Conservation (phyloP, 2,888 invertebrate species). For the Theretra japonica region DNA sequence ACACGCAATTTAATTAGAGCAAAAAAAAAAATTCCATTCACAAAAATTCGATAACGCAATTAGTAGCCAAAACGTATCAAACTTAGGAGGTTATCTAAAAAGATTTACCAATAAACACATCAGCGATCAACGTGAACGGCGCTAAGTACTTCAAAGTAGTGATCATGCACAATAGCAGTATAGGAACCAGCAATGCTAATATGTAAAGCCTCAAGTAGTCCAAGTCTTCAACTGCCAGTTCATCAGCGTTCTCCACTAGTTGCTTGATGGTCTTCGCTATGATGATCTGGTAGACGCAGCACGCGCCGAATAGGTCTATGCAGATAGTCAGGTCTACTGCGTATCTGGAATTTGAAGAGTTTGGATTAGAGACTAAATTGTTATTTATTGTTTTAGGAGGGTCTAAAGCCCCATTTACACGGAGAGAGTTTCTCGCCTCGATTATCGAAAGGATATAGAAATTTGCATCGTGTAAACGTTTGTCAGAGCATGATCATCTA, state of each 20-base stretch:
- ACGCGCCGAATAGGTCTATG: constrained; percentile 75
- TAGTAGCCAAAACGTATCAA: no score
- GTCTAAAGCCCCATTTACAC: no score
- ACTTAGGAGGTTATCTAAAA: background rate
- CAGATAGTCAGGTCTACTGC: constrained; percentile 72
- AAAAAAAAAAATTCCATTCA: no score
- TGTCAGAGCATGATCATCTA: no score
- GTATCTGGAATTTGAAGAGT: constrained; percentile 41
- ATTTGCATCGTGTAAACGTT: no score
- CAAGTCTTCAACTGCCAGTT: constrained; percentile 44
- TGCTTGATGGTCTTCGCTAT: constrained; percentile 76
- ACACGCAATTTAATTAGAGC: no score
- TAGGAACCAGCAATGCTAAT: constrained; percentile 63
- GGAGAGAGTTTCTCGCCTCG: no score
- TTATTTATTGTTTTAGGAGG: no score
- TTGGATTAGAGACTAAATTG: no score
- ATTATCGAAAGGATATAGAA: no score
- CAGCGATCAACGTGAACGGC: constrained; percentile 72
- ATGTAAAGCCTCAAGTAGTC: constrained; percentile 67
- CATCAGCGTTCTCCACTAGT: constrained; percentile 53
- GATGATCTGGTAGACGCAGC: constrained; percentile 77
- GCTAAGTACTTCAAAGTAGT: constrained; percentile 76
- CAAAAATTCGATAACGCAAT: no score
- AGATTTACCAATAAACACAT: constrained; percentile 71
- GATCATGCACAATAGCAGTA: constrained; percentile 76